Evolutionary conservation across 2,797 vertebrate genomes (phyloP).

Genomic region (Channallabes apus): DNA sequence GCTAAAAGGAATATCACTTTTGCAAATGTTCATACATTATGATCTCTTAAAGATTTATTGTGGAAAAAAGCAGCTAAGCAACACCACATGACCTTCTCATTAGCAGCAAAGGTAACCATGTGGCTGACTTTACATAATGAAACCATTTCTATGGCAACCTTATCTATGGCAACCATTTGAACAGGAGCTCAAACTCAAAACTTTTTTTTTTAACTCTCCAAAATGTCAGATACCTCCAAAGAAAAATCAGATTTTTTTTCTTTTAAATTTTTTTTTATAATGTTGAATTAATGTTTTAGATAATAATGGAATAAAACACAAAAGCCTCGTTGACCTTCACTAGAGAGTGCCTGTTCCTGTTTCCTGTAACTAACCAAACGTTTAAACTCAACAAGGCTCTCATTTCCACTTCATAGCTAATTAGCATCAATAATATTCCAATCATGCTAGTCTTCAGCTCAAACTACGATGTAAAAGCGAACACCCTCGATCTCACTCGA

Average conservation of each 20-base stretch:
- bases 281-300: not conserved
- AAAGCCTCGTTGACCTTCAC: constrained; percentile 1
- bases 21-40: not conserved
- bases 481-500: not conserved
- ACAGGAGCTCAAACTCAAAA: not conserved
- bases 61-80: not conserved
- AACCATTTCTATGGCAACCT: not conserved
- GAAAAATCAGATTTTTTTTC: too few relatives aligned
- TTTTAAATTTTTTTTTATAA: too few relatives aligned
- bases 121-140: not conserved
- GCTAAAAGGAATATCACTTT: too few relatives aligned
- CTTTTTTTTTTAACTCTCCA: not conserved
- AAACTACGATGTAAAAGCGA: not conserved
- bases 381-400: constrained; percentile 29
- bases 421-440: constrained; percentile 5
- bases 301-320: not conserved
- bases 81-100: not conserved
- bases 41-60: too few relatives aligned
- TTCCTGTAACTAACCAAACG: constrained; percentile 14
- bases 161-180: not conserved
- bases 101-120: not conserved
- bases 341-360: not conserved
- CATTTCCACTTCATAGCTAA: constrained; percentile 17
- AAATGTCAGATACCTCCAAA: too few relatives aligned
- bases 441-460: not conserved